Evolutionary conservation across 2,797 vertebrate species (phyloP), one percentile per base, ranked within the genome.

Genomic region (Phylloscopus collybita): DNA sequence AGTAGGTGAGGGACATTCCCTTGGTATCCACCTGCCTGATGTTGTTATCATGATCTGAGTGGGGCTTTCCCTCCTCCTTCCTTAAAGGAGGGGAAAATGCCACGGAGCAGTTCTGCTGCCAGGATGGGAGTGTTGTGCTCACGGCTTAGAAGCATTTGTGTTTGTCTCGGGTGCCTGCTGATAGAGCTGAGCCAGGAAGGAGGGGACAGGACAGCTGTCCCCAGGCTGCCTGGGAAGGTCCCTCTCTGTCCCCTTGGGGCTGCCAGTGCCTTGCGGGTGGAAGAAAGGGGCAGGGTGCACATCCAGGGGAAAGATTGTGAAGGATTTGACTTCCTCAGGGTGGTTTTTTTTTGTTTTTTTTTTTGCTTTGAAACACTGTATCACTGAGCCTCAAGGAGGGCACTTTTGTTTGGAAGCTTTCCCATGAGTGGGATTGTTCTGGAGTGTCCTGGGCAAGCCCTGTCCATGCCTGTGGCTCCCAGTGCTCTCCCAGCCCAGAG

Each of bases 381-480:
- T 74, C 57, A 2, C 54, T 21, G 32, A 61, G 54, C 13, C 36
- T 38, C 5, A 62, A 8, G 0, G 6, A 57, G 61, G 18, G 26
- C 32, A 20, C 0, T 0, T 32, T 5, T 11, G 0, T 32, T 40
- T 9, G 51, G 45, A 16, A 67, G 64, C 53, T 51, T 60, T 45
- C 27, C 38, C 19, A 3, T 1, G 27, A 26, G 32, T 4, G 42
- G 9, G 49, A 6, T 42, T 30, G 29, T n/a, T 69, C 19, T 20
- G 38, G 32, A 40, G 36, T 1, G 20, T 38, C 1, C 4, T 59
- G 57, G 54, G 34, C 53, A 2, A 30, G 19, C 27, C 38, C 30
- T 0, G 1, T 32, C 34, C 30, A 0, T 36, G 40, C 49, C 65
- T 65, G 47, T 1, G 0, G 66, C 56, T 84, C 64, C 12, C 21